A percentile compares a stretch with the other conserved stretches of the same genome.
Evolutionary conservation across 2,797 vertebrate species (phyloP).

Genomic region (Hippoglossus hippoglossus): DNA sequence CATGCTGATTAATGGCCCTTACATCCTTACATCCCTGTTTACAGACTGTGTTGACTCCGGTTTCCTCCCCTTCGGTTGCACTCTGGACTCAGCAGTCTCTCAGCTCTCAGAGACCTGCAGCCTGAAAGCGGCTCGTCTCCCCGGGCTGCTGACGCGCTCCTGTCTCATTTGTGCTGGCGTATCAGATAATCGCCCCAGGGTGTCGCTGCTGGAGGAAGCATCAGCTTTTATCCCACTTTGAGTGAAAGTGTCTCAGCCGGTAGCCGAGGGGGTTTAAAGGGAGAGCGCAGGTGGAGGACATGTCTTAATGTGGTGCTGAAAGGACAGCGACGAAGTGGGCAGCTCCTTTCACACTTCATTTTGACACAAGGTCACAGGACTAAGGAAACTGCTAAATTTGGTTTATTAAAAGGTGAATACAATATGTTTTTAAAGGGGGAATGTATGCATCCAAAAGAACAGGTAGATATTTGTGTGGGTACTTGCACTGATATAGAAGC

Average conservation of each 20-base stretch:
- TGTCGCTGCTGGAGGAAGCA: not conserved
- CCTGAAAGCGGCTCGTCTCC: conserved; percentile 37
- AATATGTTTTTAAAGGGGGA: not conserved
- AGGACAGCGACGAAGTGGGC: conserved; percentile 35
- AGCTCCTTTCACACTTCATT: not conserved
- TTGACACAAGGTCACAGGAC: not conserved
- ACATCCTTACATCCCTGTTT: conserved; percentile 18
- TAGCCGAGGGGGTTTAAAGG: no score
- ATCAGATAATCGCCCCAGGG: no score
- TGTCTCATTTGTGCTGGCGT: conserved; percentile 55
- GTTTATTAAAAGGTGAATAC: not conserved
- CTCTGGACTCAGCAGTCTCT: conserved; percentile 62
- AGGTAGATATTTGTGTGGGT: not conserved
- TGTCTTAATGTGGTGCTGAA: conserved; percentile 56
- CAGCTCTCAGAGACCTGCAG: conserved; percentile 34
- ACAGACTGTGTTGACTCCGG: no score
- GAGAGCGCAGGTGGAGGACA: conserved; percentile 9
- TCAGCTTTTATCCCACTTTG: not conserved
- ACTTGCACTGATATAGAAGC: not conserved
- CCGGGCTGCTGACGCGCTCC: conserved; percentile 53
- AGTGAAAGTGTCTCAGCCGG: no score
- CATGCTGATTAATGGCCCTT: conserved; percentile 30
- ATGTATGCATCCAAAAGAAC: no score
- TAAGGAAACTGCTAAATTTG: not conserved
- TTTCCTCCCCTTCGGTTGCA: not conserved